Evolutionary conservation across 2,113 vertebrate genomes (phyloP), one percentile per base, ranked within the genome.

Genomic region (Seriola rivoliana): DNA sequence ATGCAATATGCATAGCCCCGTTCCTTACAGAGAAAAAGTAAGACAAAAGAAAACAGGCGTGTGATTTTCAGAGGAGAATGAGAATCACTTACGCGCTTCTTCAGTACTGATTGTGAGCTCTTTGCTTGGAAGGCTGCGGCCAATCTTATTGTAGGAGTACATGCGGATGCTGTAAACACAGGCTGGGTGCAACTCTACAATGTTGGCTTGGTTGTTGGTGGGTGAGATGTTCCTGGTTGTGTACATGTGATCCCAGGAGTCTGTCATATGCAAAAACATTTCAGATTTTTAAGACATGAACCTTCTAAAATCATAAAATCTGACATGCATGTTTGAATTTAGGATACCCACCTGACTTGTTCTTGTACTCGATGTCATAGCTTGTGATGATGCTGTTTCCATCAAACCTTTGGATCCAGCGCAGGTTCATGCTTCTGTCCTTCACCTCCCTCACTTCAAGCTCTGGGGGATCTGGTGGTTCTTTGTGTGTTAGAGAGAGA

Each of bases 101-200:
- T 99, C 98, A 0, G 98, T 99, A 91, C 97, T 99, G 94, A 99
- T 94, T 36, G 97, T 99, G 66, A 99, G 96, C 89, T 99, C 98
- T 92, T 99, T 99, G 95, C 98, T 99, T 0, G 98, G 97, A 84
- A 98, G 97, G 21, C 98, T 99, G 78, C 97, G 97, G 5, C 98
- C 98, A 0, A 99, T 99, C 94, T 99, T 99, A 94, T 99, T 99
- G 94, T 97, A 99, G 69, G 98, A 99, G 86, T 98, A 99, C 97
- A 99, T 98, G 92, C 98, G 97, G 86, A 99, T 99, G 94, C 98
- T 99, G 94, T 99, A 99, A 29, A 99, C 97, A 0, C 97, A 98
- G 3, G 98, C 98, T 0, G 98, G 98, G 90, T 99, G 98, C 67
- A 99, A 82, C 93, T 99, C 98, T 63, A 99, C 98, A 0, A 99